Conservation (phyloP, 2,113 vertebrate genomes). For the Sminthopsis crassicaudata region DNA sequence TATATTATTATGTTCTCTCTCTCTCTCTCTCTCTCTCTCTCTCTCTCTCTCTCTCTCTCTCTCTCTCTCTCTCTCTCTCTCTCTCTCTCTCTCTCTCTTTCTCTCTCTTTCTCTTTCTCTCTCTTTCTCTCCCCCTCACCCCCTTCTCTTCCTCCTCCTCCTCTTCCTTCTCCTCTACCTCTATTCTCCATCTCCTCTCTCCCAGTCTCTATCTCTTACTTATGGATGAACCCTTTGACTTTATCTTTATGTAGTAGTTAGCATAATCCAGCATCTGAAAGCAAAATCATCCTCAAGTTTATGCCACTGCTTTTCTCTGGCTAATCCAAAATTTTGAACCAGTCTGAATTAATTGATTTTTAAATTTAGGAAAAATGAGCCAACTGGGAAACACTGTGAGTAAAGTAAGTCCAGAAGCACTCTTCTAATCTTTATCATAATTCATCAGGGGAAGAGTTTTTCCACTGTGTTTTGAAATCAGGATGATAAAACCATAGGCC, state of each 20-base stretch:
- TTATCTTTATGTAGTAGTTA: not conserved
- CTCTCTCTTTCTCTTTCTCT: no score
- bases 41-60: no score
- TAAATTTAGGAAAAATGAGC: conserved; percentile 1
- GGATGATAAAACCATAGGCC: conserved; percentile 28
- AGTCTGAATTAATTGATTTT: not conserved
- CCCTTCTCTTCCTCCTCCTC: no score
- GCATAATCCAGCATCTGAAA: not conserved
- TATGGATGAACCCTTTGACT: not conserved
- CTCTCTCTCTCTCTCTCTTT: no score
- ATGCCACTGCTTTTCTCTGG: not conserved
- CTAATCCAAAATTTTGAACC: not conserved
- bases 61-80: no score
- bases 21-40: no score
- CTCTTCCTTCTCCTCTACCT: no score
- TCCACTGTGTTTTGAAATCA: not conserved
- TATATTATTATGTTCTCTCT: no score
- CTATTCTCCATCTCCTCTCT: no score
- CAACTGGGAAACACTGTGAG: not conserved
- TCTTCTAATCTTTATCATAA: conserved; percentile 21
- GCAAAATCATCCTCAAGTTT: not conserved
- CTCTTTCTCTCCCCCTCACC: no score
- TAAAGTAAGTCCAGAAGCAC: not conserved
- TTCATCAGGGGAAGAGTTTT: conserved; percentile 12
- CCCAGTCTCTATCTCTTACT: not conserved